Conservation (phyloP, 2,888 invertebrate genomes). For the Zele albiditarsus region DNA sequence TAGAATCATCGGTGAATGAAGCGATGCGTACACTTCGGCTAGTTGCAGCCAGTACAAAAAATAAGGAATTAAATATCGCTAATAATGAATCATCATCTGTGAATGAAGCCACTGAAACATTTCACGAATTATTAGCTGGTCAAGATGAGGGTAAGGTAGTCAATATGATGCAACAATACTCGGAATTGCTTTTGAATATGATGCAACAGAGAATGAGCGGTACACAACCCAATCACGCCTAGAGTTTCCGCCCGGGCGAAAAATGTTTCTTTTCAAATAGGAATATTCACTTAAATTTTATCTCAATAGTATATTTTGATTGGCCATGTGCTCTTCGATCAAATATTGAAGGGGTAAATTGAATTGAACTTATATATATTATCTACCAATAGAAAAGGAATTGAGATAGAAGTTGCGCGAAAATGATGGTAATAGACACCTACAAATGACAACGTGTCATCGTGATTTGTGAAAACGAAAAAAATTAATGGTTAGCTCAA, state of each 20-base stretch:
- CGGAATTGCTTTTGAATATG: slow-evolving; percentile 77
- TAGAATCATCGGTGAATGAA: slow-evolving; percentile 71
- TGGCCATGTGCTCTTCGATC: slow-evolving; percentile 44
- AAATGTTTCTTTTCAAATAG: slow-evolving; percentile 1
- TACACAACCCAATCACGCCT: slow-evolving; percentile 65
- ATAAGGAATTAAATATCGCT: slow-evolving; percentile 51
- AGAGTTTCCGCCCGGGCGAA: slow-evolving; percentile 51
- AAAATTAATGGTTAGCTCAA: background rate
- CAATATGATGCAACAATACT: slow-evolving; percentile 78
- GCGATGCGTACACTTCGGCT: slow-evolving; percentile 71
- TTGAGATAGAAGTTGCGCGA: background rate
- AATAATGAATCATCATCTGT: slow-evolving; percentile 67
- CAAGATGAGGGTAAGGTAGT: slow-evolving; percentile 75
- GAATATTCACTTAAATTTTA: slow-evolving; percentile 39
- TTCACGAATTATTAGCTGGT: slow-evolving; percentile 73
- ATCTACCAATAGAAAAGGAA: slow-evolving; percentile 23
- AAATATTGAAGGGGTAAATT: slow-evolving; percentile 30
- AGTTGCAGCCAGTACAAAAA: slow-evolving; percentile 62
- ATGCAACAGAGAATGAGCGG: slow-evolving; percentile 77
- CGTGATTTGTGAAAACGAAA: background rate
- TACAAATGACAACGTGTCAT: slow-evolving; percentile 6
- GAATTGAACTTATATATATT: slow-evolving; percentile 15
- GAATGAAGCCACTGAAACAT: slow-evolving; percentile 74
- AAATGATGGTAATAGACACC: background rate
- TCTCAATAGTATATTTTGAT: slow-evolving; percentile 48